These are phyloP conservation scores for Drosophila meridiana DNA, from an alignment of 2,888 invertebrate species.

Conservation along the genomic window DNA sequence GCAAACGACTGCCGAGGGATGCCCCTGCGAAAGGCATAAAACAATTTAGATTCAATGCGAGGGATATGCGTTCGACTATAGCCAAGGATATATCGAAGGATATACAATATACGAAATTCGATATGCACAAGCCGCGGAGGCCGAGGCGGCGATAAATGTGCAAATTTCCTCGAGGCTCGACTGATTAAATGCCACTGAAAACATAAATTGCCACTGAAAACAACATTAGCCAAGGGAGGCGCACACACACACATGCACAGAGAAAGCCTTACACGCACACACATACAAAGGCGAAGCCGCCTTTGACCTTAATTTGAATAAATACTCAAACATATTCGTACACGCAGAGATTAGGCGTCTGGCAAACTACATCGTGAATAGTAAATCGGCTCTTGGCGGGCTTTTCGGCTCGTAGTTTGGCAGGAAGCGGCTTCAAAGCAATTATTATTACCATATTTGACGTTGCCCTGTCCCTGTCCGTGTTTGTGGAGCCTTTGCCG, in stretches of 20 bases:
- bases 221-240: conserved; percentile 54
- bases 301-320: conserved; percentile 79
- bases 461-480: conserved; percentile 2
- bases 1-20: conserved; percentile 46
- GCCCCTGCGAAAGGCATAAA: conserved; percentile 58
- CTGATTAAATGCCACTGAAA: conserved; percentile 72
- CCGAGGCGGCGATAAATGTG: conserved; percentile 64
- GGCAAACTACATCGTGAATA: conserved; percentile 34
- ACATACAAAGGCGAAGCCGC: neutral
- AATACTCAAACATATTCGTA: conserved; percentile 45
- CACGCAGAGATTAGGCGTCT: conserved; percentile 56
- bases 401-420: conserved; percentile 8
- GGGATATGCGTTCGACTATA: conserved; percentile 45
- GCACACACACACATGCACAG: neutral
- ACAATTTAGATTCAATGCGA: conserved; percentile 74
- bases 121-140: conserved; percentile 42
- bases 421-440: conserved; percentile 57
- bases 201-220: conserved; percentile 69
- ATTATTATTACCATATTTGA: conserved; percentile 60
- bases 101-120: conserved; percentile 34
- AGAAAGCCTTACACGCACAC: neutral
- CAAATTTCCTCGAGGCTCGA: conserved; percentile 55
- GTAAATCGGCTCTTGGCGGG: conserved; percentile 5
- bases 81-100: conserved; percentile 34
- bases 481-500: conserved; percentile 1